A percentile compares a stretch with the other conserved stretches of the same genome.
Evolutionary conservation across 2,888 invertebrate genomes (phyloP).

Genomic region (Formica aserva): DNA sequence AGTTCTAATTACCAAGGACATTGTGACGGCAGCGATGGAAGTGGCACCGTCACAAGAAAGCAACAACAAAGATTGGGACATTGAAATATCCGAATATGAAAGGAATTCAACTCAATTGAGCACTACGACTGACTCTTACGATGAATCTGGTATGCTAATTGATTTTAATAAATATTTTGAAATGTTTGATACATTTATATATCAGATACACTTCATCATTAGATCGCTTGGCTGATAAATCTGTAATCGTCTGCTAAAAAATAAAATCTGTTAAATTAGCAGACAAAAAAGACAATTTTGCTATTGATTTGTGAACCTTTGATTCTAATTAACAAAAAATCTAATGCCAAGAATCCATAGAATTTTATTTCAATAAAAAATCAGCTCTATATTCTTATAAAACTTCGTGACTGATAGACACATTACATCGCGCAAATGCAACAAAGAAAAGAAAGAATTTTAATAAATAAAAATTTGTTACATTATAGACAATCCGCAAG

Average conservation of each 20-base stretch:
- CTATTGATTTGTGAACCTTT: not conserved
- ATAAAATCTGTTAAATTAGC: conserved; percentile 6
- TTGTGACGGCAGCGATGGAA: conserved; percentile 42
- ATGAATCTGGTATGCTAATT: conserved; percentile 25
- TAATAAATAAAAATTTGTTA: not conserved
- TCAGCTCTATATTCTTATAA: not conserved
- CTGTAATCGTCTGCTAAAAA: not conserved
- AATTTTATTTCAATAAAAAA: not conserved
- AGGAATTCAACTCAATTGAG: conserved; percentile 4
- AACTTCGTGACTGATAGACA: not conserved
- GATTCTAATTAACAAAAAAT: not conserved
- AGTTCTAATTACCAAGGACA: conserved; percentile 18
- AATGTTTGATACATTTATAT: not conserved
- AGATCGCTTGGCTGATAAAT: not conserved
- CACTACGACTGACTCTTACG: conserved; percentile 30
- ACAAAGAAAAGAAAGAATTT: not conserved
- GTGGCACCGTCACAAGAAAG: conserved; percentile 66
- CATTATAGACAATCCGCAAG: conserved; percentile 53
- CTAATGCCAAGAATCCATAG: not conserved
- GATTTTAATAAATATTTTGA: not conserved
- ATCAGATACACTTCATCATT: not conserved
- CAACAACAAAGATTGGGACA: conserved; percentile 25
- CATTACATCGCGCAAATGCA: not conserved
- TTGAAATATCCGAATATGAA: conserved; percentile 37
- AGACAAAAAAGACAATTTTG: not conserved